Base-by-base conservation (phyloP, 2,888 invertebrate genomes). In the Masnerella sp. region DNA sequence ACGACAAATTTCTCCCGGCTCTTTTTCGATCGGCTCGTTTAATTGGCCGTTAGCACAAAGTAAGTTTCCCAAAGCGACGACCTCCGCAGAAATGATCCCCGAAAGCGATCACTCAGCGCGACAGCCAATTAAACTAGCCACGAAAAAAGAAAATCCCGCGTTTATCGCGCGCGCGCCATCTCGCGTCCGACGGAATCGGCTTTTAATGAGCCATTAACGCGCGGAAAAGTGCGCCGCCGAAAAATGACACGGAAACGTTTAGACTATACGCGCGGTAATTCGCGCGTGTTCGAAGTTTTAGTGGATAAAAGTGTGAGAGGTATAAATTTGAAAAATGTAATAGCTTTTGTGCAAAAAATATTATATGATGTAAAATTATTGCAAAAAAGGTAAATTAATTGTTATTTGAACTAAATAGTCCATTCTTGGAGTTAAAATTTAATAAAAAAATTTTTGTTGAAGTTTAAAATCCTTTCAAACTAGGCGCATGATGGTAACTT, bases 1-100 rank as follows among this genome's bases (percentile, higher is more conserved):
- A 67, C 56, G 65, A 67, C 65, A 56, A 67, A 56, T 67, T 67
- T 67, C 56, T 67, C 56, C 20, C 18, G 40, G 42, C 67, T 18
- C 28, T 54, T 54, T 64, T 64, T 54, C 25, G 12, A 67, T 65
- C 47, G 42, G 42, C 58, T 54, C 67, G 5, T 67, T 58, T 67
- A 67, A 67, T 67, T 58, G 67, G 49, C 36, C 58, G 67, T 58
- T 67, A 67, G 30, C 14, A 64, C 56, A 56, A 49, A 36, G 56
- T 65, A 47, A 56, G 49, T 65, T 65, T 56, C 47, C 49, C 20
- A 45, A 54, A 65, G 65, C 15, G 32, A 56, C 52, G 34, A 45
- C 64, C 64, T 58, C 45, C 40, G 28, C 20, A 34, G 42, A 58
- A 68, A 68, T 68, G 40, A 68, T 51, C 25, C 43, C 40, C 51